Conservation (phyloP, 2,113 vertebrate species). For the Corapipo altera region DNA sequence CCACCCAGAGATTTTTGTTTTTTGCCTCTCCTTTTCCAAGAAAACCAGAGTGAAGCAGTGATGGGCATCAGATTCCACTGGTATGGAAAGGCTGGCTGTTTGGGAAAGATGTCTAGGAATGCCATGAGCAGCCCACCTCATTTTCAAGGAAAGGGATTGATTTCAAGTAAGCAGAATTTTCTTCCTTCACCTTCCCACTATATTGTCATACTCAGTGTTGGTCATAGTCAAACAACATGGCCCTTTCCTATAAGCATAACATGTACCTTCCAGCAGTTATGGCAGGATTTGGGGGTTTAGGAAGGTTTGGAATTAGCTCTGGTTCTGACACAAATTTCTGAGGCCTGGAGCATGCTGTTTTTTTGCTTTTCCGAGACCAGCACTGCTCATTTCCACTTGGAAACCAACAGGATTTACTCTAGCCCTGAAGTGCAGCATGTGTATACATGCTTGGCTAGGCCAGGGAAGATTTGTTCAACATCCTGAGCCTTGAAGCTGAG, state of each 20-base stretch:
- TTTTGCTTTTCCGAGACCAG: background rate
- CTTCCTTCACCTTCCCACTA: background rate
- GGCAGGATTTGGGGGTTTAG: background rate
- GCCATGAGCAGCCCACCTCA: background rate
- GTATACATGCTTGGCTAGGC: background rate
- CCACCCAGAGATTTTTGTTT: constrained; percentile 13
- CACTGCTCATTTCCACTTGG: background rate
- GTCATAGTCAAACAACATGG: background rate
- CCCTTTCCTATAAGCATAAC: background rate
- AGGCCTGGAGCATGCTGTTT: background rate
- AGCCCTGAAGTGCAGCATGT: background rate
- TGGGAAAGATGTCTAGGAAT: background rate
- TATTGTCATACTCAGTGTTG: background rate
- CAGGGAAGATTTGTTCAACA: background rate
- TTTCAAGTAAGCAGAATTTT: background rate
- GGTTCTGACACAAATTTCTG: background rate
- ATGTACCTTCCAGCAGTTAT: background rate
- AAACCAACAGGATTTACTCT: background rate
- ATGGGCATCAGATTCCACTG: background rate
- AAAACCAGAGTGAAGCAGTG: background rate
- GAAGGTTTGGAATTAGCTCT: background rate
- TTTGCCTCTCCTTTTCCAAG: background rate
- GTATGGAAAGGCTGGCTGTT: background rate
- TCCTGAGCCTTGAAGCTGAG: background rate
- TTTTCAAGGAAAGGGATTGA: background rate